Evolutionary conservation across 2,113 vertebrate genomes (phyloP).

Genomic region (Laterallus jamaicensis): DNA sequence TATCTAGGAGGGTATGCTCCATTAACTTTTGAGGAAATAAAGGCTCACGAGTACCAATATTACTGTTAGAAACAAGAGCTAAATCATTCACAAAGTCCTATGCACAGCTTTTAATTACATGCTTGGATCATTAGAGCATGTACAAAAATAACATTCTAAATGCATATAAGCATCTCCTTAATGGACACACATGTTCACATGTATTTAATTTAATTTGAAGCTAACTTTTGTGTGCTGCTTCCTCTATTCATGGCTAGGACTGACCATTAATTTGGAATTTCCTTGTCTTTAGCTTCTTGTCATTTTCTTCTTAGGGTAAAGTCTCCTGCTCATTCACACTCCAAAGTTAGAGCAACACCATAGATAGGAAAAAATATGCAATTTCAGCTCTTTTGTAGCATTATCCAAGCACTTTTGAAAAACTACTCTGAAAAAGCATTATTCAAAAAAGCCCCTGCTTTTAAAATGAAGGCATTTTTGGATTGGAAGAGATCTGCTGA

Average conservation of each 20-base stretch:
- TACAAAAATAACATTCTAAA: not conserved
- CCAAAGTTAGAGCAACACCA: not conserved
- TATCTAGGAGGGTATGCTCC: not conserved
- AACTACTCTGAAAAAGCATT: not conserved
- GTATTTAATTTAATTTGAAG: not conserved
- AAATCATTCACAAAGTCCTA: not conserved
- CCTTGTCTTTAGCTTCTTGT: not conserved
- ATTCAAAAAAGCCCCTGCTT: not conserved
- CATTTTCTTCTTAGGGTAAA: not conserved
- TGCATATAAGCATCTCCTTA: not conserved
- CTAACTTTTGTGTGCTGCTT: not conserved
- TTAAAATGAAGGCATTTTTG: not conserved
- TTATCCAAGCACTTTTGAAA: not conserved
- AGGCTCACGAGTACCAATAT: not conserved
- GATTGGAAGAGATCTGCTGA: not conserved
- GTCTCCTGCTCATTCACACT: not conserved
- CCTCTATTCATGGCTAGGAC: not conserved
- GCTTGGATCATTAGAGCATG: not conserved
- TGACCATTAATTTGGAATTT: not conserved
- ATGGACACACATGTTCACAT: not conserved
- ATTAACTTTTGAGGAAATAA: not conserved
- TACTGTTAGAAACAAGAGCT: not conserved
- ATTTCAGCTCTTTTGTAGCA: not conserved
- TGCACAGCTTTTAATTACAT: not conserved
- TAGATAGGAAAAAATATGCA: not conserved